phyloP scores from a whole-genome alignment of 2,113 vertebrate genomes.

The Epinephelus cyanopodus region DNA sequence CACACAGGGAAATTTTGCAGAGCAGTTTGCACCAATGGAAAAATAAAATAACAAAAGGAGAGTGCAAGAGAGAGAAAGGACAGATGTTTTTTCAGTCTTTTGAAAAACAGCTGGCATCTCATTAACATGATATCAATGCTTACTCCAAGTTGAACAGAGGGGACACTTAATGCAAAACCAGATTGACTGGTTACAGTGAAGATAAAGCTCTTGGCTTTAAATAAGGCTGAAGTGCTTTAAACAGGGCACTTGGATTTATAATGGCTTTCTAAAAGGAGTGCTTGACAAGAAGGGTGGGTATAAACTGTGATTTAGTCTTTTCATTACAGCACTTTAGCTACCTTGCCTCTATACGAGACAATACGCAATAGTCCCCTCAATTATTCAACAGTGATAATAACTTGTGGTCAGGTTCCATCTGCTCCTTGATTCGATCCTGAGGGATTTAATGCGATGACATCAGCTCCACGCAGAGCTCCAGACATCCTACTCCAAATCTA shows the following conservation, averaged over 20 bases:
- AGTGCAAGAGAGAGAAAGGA: background rate
- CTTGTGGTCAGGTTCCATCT: slow-evolving; percentile 61
- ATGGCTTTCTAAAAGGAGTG: slow-evolving; percentile 35
- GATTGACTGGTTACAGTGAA: slow-evolving; percentile 10
- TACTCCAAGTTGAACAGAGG: slow-evolving; percentile 35
- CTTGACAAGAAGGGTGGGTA: slow-evolving; percentile 9
- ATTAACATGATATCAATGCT: slow-evolving; percentile 15
- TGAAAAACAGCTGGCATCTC: slow-evolving; percentile 27
- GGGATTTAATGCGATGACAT: slow-evolving; percentile 65
- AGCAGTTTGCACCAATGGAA: slow-evolving; percentile 23
- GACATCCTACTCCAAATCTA: slow-evolving; percentile 54
- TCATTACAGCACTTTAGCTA: slow-evolving; percentile 33
- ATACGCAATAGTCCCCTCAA: slow-evolving; percentile 50
- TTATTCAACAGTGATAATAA: slow-evolving; percentile 68
- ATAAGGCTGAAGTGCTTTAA: slow-evolving; percentile 29
- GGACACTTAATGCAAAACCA: slow-evolving; percentile 21
- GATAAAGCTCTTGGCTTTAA: slow-evolving; percentile 41
- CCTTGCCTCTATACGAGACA: slow-evolving; percentile 28
- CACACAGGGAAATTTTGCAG: background rate
- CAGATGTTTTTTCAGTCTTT: background rate
- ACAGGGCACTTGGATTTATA: slow-evolving; percentile 30
- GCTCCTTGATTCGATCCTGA: slow-evolving; percentile 45
- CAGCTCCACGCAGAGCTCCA: slow-evolving; percentile 55
- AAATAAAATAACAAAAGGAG: slow-evolving; percentile 15
- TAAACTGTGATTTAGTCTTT: slow-evolving; percentile 43